Base-by-base conservation (phyloP, 2,888 invertebrate species). In the Drosophila rellima region DNA sequence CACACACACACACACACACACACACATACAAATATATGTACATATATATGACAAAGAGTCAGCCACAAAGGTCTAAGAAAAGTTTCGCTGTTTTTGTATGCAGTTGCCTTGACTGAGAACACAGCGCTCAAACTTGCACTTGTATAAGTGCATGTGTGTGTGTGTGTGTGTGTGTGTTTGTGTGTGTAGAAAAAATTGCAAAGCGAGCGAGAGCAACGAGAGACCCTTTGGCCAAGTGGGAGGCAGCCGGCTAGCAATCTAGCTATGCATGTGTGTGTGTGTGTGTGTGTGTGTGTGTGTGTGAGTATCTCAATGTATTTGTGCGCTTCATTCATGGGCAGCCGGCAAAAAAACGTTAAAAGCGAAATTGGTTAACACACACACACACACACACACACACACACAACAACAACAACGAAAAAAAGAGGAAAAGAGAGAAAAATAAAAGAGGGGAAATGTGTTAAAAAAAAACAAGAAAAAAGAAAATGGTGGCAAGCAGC, bases 321-420 rank as follows among this genome's bases (percentile, higher is more conserved):
- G 88, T 80, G 70, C 57, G 86, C 82, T 87, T 87, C 86, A 90
- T 86, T 86, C 86, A 87, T 87, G 79, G 79, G 85, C 73, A 81
- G 82, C 86, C 83, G 89, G 88, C 85, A 84, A 79, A 83, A 78
- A 87, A 82, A 78, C 78, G 83, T 86, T 85, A 89, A 89, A 90
- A 87, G 89, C 87, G 90, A 88, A 87, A 87, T 87, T 87, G 85
- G 74, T 74, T 75, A 82, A 20, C 11, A 55, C 59, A 76, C 57
- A 59, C n/a, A n/a, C n/a, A n/a, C n/a, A n/a, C n/a, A n/a, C n/a
- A n/a, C n/a, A n/a, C n/a, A n/a, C n/a, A n/a, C n/a, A n/a, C n/a
- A n/a, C n/a, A n/a, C n/a, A 57, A 44, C 17, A 42, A 55, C 45
- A 57, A 50, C n/a, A 35, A 57, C 39, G 17, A 42, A 52, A 51